Conservation (phyloP, 2,113 vertebrate species). For the Pterophyllum scalare region DNA sequence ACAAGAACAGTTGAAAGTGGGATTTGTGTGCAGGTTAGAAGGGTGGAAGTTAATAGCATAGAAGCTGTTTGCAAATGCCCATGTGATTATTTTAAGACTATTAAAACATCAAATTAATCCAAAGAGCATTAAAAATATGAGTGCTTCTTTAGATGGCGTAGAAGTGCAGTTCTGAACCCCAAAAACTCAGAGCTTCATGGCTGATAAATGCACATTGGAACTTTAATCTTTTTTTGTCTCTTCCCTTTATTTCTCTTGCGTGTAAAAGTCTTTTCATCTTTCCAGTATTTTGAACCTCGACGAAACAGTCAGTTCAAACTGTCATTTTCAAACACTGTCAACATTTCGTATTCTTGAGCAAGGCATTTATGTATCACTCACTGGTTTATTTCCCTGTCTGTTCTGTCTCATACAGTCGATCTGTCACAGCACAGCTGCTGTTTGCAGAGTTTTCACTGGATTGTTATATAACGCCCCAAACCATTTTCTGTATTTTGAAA, state of each 20-base stretch:
- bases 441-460: slow-evolving; percentile 7
- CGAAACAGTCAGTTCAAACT: slow-evolving; percentile 25
- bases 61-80: background rate
- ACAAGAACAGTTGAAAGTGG: slow-evolving; percentile 19
- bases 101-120: slow-evolving; percentile 15
- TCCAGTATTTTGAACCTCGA: slow-evolving; percentile 9
- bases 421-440: background rate
- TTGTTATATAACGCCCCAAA: slow-evolving; percentile 22
- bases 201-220: slow-evolving; percentile 15
- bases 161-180: background rate
- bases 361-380: slow-evolving; percentile 3
- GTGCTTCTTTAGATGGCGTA: background rate
- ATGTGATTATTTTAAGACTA: slow-evolving; percentile 6
- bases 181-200: background rate
- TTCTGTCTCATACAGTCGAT: background rate
- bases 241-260: background rate
- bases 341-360: slow-evolving; percentile 22
- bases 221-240: background rate
- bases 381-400: slow-evolving; percentile 8
- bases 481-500: slow-evolving; percentile 7
- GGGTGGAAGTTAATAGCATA: background rate
- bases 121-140: background rate
- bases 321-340: slow-evolving; percentile 17
- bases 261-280: slow-evolving; percentile 14
- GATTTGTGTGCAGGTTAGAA: slow-evolving; percentile 27